These are phyloP conservation scores for Chaenocephalus aceratus DNA, from an alignment of 2,113 vertebrate genomes.

Conservation along the genomic window DNA sequence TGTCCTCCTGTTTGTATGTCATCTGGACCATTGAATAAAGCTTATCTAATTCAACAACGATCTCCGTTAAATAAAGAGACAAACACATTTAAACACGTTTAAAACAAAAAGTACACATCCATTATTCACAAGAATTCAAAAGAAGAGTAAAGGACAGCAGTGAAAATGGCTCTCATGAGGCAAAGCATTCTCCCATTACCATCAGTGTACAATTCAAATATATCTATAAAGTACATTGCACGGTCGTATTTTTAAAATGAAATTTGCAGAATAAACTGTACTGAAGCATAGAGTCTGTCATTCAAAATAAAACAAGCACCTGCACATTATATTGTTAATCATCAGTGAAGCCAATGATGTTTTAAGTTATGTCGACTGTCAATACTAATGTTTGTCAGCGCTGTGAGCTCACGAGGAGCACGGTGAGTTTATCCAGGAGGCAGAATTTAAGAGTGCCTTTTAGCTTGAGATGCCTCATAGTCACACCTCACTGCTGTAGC, in stretches of 20 bases:
- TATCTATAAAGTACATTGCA: not conserved
- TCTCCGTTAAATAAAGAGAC: too few relatives aligned
- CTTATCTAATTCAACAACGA: too few relatives aligned
- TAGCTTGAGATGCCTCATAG: constrained; percentile 38
- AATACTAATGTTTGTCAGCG: not conserved
- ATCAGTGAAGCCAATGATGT: not conserved
- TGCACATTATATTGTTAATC: not conserved
- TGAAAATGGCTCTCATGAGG: not conserved
- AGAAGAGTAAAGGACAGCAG: too few relatives aligned
- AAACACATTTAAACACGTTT: too few relatives aligned
- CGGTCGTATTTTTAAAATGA: not conserved
- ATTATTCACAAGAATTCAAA: too few relatives aligned
- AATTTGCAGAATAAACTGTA: not conserved
- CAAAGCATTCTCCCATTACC: not conserved
- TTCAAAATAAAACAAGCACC: not conserved
- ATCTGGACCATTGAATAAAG: too few relatives aligned
- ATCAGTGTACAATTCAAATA: too few relatives aligned
- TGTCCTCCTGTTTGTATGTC: too few relatives aligned
- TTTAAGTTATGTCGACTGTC: not conserved
- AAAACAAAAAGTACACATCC: too few relatives aligned
- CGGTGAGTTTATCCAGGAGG: not conserved
- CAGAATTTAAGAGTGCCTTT: constrained; percentile 26
- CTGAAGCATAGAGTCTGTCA: not conserved
- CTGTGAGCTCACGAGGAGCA: constrained; percentile 1
- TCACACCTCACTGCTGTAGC: constrained; percentile 25